Conservation (phyloP, 2,113 vertebrate genomes). For the Myanophis thanlyinensis region DNA sequence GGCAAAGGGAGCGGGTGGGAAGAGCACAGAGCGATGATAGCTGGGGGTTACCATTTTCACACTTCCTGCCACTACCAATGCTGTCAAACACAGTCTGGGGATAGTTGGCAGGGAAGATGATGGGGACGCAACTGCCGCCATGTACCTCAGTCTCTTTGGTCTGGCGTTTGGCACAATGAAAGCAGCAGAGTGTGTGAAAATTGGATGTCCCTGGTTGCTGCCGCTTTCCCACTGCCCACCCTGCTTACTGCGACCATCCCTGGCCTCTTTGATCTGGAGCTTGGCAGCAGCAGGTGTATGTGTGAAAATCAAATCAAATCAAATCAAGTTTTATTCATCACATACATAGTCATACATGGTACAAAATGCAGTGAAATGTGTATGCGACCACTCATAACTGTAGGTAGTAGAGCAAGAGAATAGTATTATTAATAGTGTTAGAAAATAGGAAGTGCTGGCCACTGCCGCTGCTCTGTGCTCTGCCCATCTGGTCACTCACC, state of each 20-base stretch:
- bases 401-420: no score
- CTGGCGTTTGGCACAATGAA: background rate
- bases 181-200: background rate
- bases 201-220: rapidly evolving
- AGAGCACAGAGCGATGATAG: background rate
- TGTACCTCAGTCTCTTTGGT: no score
- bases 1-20: background rate
- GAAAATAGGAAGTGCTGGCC: background rate
- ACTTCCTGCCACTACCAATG: background rate
- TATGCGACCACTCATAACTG: no score
- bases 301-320: no score
- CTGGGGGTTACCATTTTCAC: background rate
- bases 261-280: background rate
- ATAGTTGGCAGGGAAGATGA: no score
- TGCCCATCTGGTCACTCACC: background rate
- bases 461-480: background rate
- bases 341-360: no score
- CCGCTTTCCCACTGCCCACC: background rate
- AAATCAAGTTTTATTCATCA: no score
- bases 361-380: no score
- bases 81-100: background rate
- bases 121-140: no score
- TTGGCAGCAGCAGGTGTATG: background rate
- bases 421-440: no score
- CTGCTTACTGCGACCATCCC: background rate